These are phyloP conservation scores for Calliopum simillimum DNA, from an alignment of 2,888 invertebrate genomes.

Conservation along the genomic window DNA sequence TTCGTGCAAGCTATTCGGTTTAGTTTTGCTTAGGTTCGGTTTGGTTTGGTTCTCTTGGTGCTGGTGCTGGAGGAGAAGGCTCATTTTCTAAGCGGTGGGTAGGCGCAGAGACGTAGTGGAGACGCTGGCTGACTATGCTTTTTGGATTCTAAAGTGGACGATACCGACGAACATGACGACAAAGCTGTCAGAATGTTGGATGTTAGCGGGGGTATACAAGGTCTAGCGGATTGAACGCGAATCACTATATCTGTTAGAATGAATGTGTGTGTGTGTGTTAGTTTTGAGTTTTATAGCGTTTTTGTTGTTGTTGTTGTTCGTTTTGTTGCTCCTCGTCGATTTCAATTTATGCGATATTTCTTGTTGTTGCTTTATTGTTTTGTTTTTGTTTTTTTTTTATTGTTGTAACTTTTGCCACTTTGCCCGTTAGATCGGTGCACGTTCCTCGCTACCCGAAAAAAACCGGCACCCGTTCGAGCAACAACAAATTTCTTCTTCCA, in stretches of 20 bases:
- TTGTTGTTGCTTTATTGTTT: constrained; percentile 8
- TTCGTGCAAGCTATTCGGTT: neutral
- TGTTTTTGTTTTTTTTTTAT: constrained; percentile 19
- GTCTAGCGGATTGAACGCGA: no score
- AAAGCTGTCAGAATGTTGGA: no score
- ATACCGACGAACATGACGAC: neutral
- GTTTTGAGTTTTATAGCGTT: constrained; percentile 42
- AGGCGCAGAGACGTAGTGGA: no score
- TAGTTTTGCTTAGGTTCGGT: neutral
- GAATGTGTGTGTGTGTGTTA: no score
- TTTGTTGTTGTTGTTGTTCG: constrained; percentile 8
- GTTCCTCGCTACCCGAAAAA: neutral
- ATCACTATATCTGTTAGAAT: constrained; percentile 36
- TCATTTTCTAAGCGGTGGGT: no score
- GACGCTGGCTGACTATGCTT: neutral
- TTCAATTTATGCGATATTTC: constrained; percentile 26
- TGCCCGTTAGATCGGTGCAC: constrained; percentile 7
- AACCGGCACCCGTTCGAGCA: neutral
- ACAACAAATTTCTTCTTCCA: no score
- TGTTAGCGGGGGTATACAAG: neutral
- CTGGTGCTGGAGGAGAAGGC: neutral
- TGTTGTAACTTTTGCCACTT: constrained; percentile 7
- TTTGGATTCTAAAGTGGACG: constrained; percentile 3
- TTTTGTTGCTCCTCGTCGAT: constrained; percentile 4
- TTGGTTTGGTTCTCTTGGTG: neutral